These are phyloP conservation scores for Agapostemon virescens DNA, from an alignment of 2,888 invertebrate genomes.

Conservation along the genomic window DNA sequence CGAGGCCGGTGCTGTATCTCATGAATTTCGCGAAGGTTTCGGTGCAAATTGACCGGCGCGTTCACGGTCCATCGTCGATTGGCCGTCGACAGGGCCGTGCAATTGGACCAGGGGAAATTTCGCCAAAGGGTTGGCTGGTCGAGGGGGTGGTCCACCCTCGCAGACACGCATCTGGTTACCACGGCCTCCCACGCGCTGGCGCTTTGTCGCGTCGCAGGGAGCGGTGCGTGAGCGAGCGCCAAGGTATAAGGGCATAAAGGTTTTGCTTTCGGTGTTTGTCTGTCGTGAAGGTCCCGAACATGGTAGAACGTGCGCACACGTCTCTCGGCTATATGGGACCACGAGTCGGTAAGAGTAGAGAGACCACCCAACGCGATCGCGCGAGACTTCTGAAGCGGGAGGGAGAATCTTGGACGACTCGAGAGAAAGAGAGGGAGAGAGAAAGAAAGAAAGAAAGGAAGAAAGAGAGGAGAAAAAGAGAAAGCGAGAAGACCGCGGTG, in stretches of 20 bases:
- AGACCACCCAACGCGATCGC: conserved; percentile 80
- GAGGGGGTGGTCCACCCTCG: conserved; percentile 16
- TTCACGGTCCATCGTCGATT: background rate
- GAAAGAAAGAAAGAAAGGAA: conserved; percentile 49
- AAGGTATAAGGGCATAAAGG: conserved; percentile 71
- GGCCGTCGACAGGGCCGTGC: background rate
- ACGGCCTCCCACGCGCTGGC: conserved; percentile 59
- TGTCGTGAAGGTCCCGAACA: conserved; percentile 66
- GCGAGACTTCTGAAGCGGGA: conserved; percentile 75
- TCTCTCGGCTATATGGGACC: conserved; percentile 72
- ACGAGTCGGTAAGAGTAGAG: conserved; percentile 75
- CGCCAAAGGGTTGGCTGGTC: background rate
- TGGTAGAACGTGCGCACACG: conserved; percentile 67
- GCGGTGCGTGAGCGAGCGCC: conserved; percentile 47
- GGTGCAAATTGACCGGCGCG: background rate
- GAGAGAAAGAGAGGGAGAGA: conserved; percentile 57
- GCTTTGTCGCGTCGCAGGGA: conserved; percentile 47
- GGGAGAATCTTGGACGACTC: conserved; percentile 33
- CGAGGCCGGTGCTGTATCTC: background rate
- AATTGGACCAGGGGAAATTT: background rate
- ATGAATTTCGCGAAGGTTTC: background rate
- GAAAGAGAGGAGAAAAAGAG: background rate
- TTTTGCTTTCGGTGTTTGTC: conserved; percentile 64
- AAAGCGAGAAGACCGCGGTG: conserved; percentile 47
- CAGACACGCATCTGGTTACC: conserved; percentile 49